Evolutionary conservation across 2,797 vertebrate species (phyloP), one percentile per base, ranked within the genome.

Genomic region (Lemur catta): DNA sequence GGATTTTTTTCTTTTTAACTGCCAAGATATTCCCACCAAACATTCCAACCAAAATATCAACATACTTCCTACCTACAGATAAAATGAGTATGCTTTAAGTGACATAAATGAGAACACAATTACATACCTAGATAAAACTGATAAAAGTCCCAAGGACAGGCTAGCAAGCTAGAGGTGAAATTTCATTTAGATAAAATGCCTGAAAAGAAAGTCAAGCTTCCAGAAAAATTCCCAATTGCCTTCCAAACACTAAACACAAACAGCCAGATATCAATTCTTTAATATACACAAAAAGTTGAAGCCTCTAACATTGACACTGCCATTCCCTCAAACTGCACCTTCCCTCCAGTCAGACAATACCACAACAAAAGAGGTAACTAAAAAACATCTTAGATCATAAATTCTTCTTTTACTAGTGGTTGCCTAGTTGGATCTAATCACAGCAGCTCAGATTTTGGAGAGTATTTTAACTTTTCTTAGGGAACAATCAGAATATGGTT

Each of bases 391-490:
- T 67, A 9, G 33, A n/a, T 67, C 28, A 63, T 75, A 26, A 89
- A 92, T 30, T 82, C 20, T 46, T 67, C 69, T 57, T 92, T 86
- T 81, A 71, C 30, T 30, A 41, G 35, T 35, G 48, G 69, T 26
- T 67, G 38, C 33, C 65, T 78, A 67, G 9, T 30, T 41, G 65
- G 17, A 61, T 52, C 43, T 89, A 89, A 84, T 7, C 1, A 24
- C 55, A 57, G 0, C 33, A 82, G n/a, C 35, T 35, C 15, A 24
- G 6, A 74, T 17, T 63, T 26, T 84, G 14, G 81, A 46, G 35
- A 93, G 57, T 38, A 81, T n/a, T 63, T 90, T 89, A 86, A 67
- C 48, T 48, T 94, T 78, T 87, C 69, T 92, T 84, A 75, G 30
- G 35, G 12, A 97, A 80, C 30, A 89, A 63, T 28, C 55, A 57